Conservation (phyloP, 1,140 invertebrate species). For the Zophobas morio region DNA sequence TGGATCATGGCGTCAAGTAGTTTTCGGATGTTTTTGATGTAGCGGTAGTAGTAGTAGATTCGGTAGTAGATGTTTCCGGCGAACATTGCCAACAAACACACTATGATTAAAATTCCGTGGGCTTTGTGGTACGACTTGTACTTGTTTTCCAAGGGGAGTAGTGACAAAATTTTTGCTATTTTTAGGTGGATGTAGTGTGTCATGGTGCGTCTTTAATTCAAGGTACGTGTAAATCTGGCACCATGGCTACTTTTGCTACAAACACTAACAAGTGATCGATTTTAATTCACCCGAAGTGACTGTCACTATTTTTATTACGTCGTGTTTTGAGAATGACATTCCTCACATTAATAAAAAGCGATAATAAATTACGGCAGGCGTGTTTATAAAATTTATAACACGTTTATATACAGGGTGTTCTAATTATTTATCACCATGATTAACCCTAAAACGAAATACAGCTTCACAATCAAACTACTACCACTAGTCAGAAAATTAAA, state of each 20-base stretch:
- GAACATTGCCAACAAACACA: background rate
- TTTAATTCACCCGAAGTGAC: too few species aligned
- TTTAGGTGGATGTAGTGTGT: constrained; percentile 3
- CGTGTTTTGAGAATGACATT: too few species aligned
- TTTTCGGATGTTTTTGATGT: background rate
- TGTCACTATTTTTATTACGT: background rate
- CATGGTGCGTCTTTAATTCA: constrained; percentile 2
- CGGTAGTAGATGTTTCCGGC: background rate
- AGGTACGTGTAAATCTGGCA: background rate
- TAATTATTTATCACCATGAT: background rate
- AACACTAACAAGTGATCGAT: background rate
- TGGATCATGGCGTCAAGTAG: constrained; percentile 9
- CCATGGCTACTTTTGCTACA: constrained; percentile 20
- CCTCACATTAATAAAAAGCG: background rate
- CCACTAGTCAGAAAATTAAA: too few species aligned
- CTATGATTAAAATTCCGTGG: background rate
- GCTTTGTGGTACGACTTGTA: background rate
- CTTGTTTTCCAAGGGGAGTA: background rate
- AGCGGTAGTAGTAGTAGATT: background rate
- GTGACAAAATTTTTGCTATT: background rate
- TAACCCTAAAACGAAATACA: background rate
- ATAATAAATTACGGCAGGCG: background rate
- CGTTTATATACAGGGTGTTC: too few species aligned
- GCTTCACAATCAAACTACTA: background rate
- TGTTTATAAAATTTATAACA: background rate